Evolutionary conservation across 2,888 invertebrate genomes (phyloP), one percentile per base, ranked within the genome.

Genomic region (Leucophenga montana): DNA sequence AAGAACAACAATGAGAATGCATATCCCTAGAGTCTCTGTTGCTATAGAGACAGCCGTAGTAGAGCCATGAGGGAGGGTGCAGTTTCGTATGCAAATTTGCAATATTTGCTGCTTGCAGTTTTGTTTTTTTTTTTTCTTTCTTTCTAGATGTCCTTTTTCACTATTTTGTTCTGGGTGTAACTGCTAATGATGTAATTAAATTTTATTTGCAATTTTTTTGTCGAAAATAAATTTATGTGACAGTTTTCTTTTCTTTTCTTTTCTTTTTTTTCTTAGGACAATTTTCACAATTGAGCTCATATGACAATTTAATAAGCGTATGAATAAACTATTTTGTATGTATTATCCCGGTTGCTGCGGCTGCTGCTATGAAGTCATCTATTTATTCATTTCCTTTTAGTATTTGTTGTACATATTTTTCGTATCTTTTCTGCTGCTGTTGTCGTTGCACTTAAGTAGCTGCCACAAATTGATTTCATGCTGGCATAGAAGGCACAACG

Each of bases 381-480:
- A 50, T n/a, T 50, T 18, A 50, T 50, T 18, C 50, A 18, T 18
- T n/a, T 50, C 50, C 50, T 16, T 50, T 50, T 18, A 13, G n/a
- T 50, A 11, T 2, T 50, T 50, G 27, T 27, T 27, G 27, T 50
- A 50, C 1, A 39, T 39, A 4, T 72, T 77, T 79, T 73, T 74
- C 59, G 27, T 66, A 46, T n/a, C 53, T 44, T 48, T 62, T 11
- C 8, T 39, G 39, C 11, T 39, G 39, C 39, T 11, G 11, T 39
- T 39, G 39, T 39, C 39, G 39, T 78, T 80, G 79, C 81, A 78
- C 81, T 80, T 78, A 80, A 81, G 81, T 81, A 81, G 81, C 81
- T 82, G 82, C 82, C 79, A 73, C 82, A 80, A 82, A 82, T 81
- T 81, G 81, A 81, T 81, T 81, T 81, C 81, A 79, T 74, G 81